Evolutionary conservation across 2,113 vertebrate species (phyloP).

Genomic region (rabbit (Oryctolagus cuniculus)): DNA sequence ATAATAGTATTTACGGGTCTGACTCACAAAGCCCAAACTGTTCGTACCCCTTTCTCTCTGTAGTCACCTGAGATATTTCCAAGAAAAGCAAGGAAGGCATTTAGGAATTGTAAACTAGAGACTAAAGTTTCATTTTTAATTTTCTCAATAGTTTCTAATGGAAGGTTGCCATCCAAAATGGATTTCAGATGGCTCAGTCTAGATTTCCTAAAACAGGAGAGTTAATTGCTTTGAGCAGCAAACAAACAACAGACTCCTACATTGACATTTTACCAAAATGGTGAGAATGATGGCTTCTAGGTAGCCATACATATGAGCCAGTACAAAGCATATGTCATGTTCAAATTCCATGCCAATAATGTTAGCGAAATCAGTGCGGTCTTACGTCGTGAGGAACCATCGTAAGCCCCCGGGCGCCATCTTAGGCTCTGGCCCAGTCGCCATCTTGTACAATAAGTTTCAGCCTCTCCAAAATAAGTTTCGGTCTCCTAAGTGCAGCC

Average conservation of each 20-base stretch:
- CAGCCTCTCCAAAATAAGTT: no score
- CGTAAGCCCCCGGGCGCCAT: no score
- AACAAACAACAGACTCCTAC: neutral
- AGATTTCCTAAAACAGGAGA: neutral
- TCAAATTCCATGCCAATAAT: neutral
- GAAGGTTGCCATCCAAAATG: constrained; percentile 59
- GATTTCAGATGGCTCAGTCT: neutral
- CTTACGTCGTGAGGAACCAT: no score
- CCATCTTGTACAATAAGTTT: no score
- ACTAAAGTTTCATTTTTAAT: constrained; percentile 76
- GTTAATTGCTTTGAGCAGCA: neutral
- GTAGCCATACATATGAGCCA: neutral
- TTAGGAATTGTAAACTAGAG: constrained; percentile 79
- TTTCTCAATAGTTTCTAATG: constrained; percentile 79
- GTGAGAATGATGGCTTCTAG: neutral
- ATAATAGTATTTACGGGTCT: constrained; percentile 69
- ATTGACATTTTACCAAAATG: constrained; percentile 53
- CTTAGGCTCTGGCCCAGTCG: no score
- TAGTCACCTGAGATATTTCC: constrained; percentile 73
- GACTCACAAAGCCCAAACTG: constrained; percentile 40
- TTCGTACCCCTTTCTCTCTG: constrained; percentile 63
- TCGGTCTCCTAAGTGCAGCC: no score
- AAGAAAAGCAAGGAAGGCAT: constrained; percentile 75
- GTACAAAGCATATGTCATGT: neutral
- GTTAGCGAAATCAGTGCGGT: no score